Evolutionary conservation across 2,797 vertebrate genomes (phyloP).

Genomic region (Myoxocephalus aenaeus): DNA sequence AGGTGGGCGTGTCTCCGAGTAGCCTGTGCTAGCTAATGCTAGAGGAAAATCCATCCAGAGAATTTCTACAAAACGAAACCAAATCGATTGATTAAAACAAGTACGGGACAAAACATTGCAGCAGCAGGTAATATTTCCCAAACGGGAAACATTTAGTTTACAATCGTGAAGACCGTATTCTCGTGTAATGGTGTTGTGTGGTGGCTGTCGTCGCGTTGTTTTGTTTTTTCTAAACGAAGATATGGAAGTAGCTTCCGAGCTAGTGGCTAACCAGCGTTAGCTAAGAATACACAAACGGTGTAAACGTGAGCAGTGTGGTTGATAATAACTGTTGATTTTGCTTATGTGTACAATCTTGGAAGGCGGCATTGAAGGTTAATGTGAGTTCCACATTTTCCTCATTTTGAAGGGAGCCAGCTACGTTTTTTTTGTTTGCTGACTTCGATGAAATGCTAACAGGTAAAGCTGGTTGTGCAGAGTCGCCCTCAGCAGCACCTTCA

Average conservation of each 20-base stretch:
- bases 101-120: conserved; percentile 24
- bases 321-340: neutral
- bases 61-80: conserved; percentile 66
- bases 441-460: conserved; percentile 48
- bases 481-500: conserved; percentile 14
- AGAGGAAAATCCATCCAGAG: conserved; percentile 75
- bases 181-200: conserved; percentile 5
- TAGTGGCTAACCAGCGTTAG: conserved; percentile 52
- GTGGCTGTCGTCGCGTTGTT: conserved; percentile 67
- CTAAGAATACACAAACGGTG: neutral
- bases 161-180: rapidly evolving
- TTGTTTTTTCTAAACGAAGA: conserved; percentile 72
- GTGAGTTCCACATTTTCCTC: neutral
- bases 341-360: neutral
- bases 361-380: neutral
- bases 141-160: rapidly evolving
- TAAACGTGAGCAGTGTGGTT: neutral
- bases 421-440: conserved; percentile 19
- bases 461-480: conserved; percentile 39
- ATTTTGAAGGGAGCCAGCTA: neutral
- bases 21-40: conserved; percentile 65
- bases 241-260: conserved; percentile 59
- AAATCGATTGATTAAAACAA: conserved; percentile 47
- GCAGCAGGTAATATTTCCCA: conserved; percentile 79
- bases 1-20: conserved; percentile 64